phyloP scores from a whole-genome alignment of 2,113 vertebrate genomes.

The Semicossyphus pulcher region DNA sequence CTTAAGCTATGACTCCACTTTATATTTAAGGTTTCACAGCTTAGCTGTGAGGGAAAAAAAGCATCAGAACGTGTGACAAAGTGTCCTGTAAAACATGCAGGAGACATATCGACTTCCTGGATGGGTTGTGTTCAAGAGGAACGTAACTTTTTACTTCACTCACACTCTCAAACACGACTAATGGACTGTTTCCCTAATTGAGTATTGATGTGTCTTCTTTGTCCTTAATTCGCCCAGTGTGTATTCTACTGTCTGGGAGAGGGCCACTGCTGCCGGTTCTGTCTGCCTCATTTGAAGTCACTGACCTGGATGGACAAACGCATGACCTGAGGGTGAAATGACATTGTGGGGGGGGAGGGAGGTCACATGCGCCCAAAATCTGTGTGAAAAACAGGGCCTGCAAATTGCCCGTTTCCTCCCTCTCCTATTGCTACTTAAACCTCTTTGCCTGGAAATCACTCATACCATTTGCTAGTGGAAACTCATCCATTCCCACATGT shows the following conservation, averaged over 20 bases:
- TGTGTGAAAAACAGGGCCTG: background rate
- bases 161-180: slow-evolving; percentile 40
- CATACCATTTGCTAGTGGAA: slow-evolving; percentile 2
- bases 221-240: slow-evolving; percentile 48
- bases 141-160: slow-evolving; percentile 38
- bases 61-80: slow-evolving; percentile 1
- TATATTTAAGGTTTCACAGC: background rate
- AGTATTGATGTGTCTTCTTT: slow-evolving; percentile 56
- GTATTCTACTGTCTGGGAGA: slow-evolving; percentile 46
- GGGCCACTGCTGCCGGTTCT: background rate
- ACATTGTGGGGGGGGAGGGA: slow-evolving; percentile 24
- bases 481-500: background rate
- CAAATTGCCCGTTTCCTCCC: background rate
- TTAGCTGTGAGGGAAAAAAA: background rate
- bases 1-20: background rate
- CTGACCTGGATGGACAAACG: slow-evolving; percentile 65
- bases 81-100: background rate
- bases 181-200: slow-evolving; percentile 63
- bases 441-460: background rate
- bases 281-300: slow-evolving; percentile 67
- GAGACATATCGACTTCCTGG: slow-evolving; percentile 23
- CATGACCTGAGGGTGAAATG: slow-evolving; percentile 62
- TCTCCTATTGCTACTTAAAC: background rate
- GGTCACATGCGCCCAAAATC: slow-evolving; percentile 25
- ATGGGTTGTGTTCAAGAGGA: slow-evolving; percentile 2